Conservation (phyloP, 2,113 vertebrate genomes). For the Opisthocomus hoazin region DNA sequence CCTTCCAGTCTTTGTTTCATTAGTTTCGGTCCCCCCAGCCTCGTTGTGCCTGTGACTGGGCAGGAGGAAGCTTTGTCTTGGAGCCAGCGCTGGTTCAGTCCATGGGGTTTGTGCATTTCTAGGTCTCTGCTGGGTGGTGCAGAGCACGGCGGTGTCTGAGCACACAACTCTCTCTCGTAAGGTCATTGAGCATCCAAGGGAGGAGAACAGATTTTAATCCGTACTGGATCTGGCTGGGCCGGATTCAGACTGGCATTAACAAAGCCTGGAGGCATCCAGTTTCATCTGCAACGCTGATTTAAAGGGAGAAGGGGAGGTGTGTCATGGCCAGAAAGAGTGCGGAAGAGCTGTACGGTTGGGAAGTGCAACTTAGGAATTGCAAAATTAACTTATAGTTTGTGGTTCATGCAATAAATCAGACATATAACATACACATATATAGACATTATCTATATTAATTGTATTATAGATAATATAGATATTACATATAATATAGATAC, state of each 20-base stretch:
- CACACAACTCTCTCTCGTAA: neutral
- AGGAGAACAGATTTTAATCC: neutral
- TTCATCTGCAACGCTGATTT: neutral
- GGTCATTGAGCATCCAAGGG: neutral
- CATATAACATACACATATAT: fast-evolving
- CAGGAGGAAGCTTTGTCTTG: neutral
- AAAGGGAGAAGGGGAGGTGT: neutral
- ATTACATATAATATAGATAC: no score
- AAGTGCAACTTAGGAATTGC: neutral
- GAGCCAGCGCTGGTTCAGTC: neutral
- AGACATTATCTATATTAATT: no score
- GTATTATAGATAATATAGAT: no score
- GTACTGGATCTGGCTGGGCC: neutral
- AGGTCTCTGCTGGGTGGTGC: neutral
- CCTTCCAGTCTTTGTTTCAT: fast-evolving
- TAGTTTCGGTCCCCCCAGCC: no score
- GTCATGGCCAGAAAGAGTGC: neutral
- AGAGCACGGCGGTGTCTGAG: neutral
- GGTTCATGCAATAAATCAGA: neutral
- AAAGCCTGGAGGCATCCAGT: neutral
- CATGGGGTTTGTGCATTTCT: fast-evolving
- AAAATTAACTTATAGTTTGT: neutral
- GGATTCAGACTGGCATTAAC: neutral
- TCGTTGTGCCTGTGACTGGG: neutral
- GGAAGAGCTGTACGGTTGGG: fast-evolving